Conservation (phyloP, 2,888 invertebrate species). For the Diaphora mendica region DNA sequence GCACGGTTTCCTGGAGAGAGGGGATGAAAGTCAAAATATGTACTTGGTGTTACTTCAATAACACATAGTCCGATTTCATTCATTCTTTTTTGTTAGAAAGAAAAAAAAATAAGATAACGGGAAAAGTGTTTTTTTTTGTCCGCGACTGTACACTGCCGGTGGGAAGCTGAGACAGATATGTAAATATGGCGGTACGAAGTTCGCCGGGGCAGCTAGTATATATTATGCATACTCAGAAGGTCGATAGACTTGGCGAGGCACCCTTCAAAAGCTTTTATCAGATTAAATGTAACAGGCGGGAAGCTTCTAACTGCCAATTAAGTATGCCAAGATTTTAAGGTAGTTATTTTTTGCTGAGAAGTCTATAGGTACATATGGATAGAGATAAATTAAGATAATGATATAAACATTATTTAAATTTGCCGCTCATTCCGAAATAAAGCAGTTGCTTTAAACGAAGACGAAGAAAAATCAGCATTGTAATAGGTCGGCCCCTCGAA, state of each 20-base stretch:
- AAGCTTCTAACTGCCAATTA: background rate
- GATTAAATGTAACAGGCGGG: background rate
- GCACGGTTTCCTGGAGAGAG: no score
- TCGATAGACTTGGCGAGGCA: background rate
- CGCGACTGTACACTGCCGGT: no score
- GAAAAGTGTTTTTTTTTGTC: no score
- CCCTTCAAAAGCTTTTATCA: background rate
- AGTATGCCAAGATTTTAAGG: background rate
- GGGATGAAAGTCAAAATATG: no score
- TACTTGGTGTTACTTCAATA: no score
- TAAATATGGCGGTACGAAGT: no score
- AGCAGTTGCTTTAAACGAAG: background rate
- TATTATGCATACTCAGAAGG: no score
- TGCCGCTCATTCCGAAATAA: background rate
- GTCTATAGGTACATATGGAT: background rate
- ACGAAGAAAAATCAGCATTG: conserved; percentile 24
- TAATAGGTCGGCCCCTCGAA: conserved; percentile 29
- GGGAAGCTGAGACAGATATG: no score
- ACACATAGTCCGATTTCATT: no score
- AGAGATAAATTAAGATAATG: background rate
- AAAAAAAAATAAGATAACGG: no score
- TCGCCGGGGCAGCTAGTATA: no score
- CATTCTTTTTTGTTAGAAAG: no score
- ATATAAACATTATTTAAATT: background rate
- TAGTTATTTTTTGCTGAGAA: background rate